Percentiles rank a stretch among this genome's conserved stretches.
Evolutionary conservation across 1,140 invertebrate species (phyloP).

Genomic region (Whitmania pigra): DNA sequence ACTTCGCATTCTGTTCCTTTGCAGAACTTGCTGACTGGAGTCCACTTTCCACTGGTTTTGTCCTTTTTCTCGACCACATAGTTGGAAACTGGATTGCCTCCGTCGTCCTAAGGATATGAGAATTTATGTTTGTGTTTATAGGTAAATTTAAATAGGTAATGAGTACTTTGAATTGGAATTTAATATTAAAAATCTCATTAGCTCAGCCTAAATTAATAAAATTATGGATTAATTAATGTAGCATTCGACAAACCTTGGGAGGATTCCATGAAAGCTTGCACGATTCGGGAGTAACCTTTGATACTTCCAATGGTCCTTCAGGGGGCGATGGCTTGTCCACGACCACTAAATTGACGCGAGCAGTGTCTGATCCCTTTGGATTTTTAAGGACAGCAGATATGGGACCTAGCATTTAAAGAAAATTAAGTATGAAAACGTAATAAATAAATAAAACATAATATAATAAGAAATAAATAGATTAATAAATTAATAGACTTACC

Average conservation of each 20-base stretch:
- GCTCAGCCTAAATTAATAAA: too few species aligned
- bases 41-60: slow-evolving; percentile 72
- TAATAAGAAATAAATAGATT: not conserved
- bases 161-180: too few species aligned
- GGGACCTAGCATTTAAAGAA: slow-evolving; percentile 52
- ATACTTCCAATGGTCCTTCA: slow-evolving; percentile 75
- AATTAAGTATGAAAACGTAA: not conserved
- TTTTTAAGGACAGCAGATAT: slow-evolving; percentile 83
- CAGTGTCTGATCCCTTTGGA: slow-evolving; percentile 67
- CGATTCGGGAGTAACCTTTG: slow-evolving; percentile 85
- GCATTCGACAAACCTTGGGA: slow-evolving; percentile 45
- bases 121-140: not conserved
- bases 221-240: not conserved
- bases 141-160: too few species aligned
- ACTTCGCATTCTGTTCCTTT: slow-evolving; percentile 84
- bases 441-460: not conserved
- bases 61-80: slow-evolving; percentile 96
- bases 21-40: slow-evolving; percentile 83
- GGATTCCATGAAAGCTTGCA: slow-evolving; percentile 86
- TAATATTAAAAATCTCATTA: too few species aligned
- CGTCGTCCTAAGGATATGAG: slow-evolving; percentile 64
- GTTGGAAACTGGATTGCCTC: slow-evolving; percentile 88
- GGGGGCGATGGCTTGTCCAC: slow-evolving; percentile 64
- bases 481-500: not conserved
- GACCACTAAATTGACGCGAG: slow-evolving; percentile 68